Evolutionary conservation across 2,113 vertebrate genomes (phyloP), one percentile per base, ranked within the genome.

Genomic region (Heteronetta atricapilla): DNA sequence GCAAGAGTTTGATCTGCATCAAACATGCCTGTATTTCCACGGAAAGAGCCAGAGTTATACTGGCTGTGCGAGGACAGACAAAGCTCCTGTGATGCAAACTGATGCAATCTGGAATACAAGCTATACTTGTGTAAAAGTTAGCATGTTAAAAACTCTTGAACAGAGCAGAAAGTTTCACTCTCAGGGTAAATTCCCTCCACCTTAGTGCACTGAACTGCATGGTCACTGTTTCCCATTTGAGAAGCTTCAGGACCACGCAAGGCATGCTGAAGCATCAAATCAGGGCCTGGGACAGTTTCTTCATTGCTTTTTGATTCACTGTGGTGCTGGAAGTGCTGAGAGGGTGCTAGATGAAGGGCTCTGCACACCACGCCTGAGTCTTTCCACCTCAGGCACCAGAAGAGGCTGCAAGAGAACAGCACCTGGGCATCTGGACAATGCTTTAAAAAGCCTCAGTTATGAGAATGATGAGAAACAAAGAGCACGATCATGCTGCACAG

Each of bases 321-420:
- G 11, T 12, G 25, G 48, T 25, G 38, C 38, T 40, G 13, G 11
- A 40, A 38, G n/a, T 15, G 19, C 34, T n/a, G 64, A 78, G 25
- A 36, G 56, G 9, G 34, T 10, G 31, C 20, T 64, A 31, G 46
- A 29, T 76, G 31, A 78, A 56, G 3, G 46, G 60, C n/a, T 36
- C 14, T 36, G 50, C 0, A 1, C 22, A 1, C 22, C 26, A 59
- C 48, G 46, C 13, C 31, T 25, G 18, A 11, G 3, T 21, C 25
- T 63, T 69, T 40, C 25, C 60, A 75, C 13, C 25, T 33, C 55
- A n/a, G 28, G 14, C 64, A 80, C 11, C 42, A 88, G 56, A 68
- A 56, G 19, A 53, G 26, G 34, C 59, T 52, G 48, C 17, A n/a
- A 78, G 36, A 60, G 14, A 86, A 56, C 20, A 89, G 42, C 20